Percentiles rank a stretch among this genome's conserved stretches.
phyloP scores from a whole-genome alignment of 2,888 invertebrate species.

The Megamerina dolium region DNA sequence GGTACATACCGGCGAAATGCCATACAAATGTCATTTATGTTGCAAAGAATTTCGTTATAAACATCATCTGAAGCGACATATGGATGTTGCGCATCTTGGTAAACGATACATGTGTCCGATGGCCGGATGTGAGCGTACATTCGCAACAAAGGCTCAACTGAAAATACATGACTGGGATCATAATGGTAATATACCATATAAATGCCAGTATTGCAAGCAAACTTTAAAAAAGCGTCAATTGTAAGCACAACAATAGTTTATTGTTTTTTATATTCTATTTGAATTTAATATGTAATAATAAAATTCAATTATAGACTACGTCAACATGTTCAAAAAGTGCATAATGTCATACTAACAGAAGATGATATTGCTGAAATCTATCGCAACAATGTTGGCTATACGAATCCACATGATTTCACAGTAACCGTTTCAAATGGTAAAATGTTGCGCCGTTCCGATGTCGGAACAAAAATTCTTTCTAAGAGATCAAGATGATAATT shows the following conservation, averaged over 20 bases:
- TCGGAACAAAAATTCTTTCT: no score
- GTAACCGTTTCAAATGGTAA: conserved; percentile 17
- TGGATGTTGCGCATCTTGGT: conserved; percentile 27
- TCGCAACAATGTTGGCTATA: conserved; percentile 21
- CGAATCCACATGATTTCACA: conserved; percentile 23
- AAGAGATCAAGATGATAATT: no score
- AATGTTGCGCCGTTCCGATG: conserved; percentile 17
- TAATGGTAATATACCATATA: conserved; percentile 23
- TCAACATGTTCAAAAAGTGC: conserved; percentile 26
- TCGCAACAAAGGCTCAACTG: conserved; percentile 24
- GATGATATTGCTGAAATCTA: conserved; percentile 26
- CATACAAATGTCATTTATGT: conserved; percentile 30
- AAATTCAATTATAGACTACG: conserved; percentile 25
- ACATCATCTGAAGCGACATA: conserved; percentile 36
- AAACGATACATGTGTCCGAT: conserved; percentile 24
- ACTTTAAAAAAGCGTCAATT: conserved; percentile 16
- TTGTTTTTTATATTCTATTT: neutral
- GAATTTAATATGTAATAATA: neutral
- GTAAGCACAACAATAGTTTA: neutral
- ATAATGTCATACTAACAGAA: conserved; percentile 26
- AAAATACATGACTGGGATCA: conserved; percentile 28
- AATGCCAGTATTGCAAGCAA: conserved; percentile 30
- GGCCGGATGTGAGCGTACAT: conserved; percentile 25
- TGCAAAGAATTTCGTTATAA: conserved; percentile 31
- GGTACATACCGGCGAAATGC: conserved; percentile 19